Conservation (phyloP, 2,888 invertebrate species). For the Pristionchus maxplancki region DNA sequence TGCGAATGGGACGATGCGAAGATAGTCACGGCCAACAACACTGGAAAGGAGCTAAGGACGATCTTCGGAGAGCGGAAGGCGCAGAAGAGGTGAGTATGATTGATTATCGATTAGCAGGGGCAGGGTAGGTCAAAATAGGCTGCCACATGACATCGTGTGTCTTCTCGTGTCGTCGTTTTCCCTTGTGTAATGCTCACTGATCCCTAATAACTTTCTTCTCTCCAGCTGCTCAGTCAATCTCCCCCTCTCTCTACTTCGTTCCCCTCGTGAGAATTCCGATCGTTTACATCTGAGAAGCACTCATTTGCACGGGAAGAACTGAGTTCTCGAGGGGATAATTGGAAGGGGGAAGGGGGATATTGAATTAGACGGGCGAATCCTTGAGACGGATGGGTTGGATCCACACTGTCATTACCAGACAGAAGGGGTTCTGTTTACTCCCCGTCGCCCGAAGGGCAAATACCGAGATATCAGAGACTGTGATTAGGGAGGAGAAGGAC, state of each 20-base stretch:
- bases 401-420: constrained; percentile 29
- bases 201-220: constrained; percentile 7
- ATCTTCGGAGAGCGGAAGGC: constrained; percentile 30
- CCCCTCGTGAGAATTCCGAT: background rate
- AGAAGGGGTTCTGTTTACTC: constrained; percentile 28
- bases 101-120: background rate
- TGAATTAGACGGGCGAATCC: background rate
- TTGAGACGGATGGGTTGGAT: background rate
- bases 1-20: constrained; percentile 47
- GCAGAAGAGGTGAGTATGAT: constrained; percentile 13
- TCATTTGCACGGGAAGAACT: too few relatives aligned
- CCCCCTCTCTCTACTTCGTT: constrained; percentile 33
- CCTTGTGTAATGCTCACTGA: constrained; percentile 33
- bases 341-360: background rate
- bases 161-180: background rate
- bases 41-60: constrained; percentile 31
- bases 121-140: background rate
- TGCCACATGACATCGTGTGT: background rate
- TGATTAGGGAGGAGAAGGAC: constrained; percentile 7
- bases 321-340: background rate
- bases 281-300: background rate
- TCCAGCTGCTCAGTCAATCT: background rate
- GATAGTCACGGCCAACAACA: background rate
- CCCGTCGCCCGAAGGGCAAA: background rate
- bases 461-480: constrained; percentile 8